Base-by-base conservation (phyloP, 1,140 invertebrate genomes). In the Phymorhynchus buccinoides region DNA sequence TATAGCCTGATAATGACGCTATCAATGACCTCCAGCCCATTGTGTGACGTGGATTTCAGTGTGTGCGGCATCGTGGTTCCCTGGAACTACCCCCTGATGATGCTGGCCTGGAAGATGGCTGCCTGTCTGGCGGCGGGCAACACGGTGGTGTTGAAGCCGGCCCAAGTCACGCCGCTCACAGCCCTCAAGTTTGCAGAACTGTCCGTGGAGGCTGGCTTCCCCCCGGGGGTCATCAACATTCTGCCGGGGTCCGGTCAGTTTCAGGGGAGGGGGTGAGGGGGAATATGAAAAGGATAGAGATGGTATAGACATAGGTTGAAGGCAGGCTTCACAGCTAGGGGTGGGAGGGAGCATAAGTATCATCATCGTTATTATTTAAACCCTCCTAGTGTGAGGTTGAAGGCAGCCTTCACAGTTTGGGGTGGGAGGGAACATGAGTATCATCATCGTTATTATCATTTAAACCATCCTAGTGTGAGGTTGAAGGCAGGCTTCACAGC, bases 101-200 rank as follows among this genome's bases (percentile, higher is more conserved):
- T 94, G 94, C 86, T 94, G 80, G 89, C 95, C 90, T 94, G 94
- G 94, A 95, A 95, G 91, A 94, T 95, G 93, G 95, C 95, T 41
- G 94, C 95, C 35, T 95, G 95, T 92, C 89, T 95, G 52, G 95
- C 95, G 78, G 95, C 95, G 78, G 95, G 95, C 66, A 95, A 96
- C 90, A 95, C 95, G 37, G 95, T 96, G 4, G 95, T 96, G 6
- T 91, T 96, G 48, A 96, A 96, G 92, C 95, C 95, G 78, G 95
- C 95, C 35, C 78, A 94, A 93, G 94, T 94, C 1, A 94, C 93
- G 75, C 97, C 98, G 0, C 93, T 99, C 22, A 98, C 98, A 0
- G 97, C 98, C 0, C 92, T 99, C 0, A 99, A 99, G 91, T 98
- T 99, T 91, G 97, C 97, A 1, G 98, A 99, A 94, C 94, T 99